Evolutionary conservation across 2,113 vertebrate species (phyloP).

Genomic region (Caranx ignobilis): DNA sequence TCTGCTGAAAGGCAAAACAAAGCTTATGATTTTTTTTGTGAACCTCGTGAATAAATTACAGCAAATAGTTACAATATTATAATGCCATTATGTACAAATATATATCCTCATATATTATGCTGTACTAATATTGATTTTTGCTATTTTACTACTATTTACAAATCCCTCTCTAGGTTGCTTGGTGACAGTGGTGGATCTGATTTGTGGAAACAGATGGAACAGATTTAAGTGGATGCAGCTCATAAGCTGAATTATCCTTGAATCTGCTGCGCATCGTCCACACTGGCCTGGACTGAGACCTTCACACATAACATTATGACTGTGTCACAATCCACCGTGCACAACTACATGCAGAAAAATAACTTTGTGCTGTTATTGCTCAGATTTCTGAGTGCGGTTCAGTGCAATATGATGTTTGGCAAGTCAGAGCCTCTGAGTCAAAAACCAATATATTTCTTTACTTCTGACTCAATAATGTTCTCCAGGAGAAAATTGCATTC

Average conservation of each 20-base stretch:
- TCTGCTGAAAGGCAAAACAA: background rate
- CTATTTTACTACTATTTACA: background rate
- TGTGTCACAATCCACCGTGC: background rate
- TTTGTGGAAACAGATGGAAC: background rate
- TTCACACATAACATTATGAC: constrained; percentile 12
- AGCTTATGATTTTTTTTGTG: background rate
- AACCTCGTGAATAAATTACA: background rate
- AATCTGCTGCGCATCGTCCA: background rate
- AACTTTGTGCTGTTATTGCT: constrained; percentile 37
- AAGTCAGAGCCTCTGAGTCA: constrained; percentile 60
- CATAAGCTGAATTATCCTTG: background rate
- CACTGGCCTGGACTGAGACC: constrained; percentile 13
- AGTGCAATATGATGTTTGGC: constrained; percentile 63
- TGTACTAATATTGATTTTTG: background rate
- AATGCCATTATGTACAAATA: too few relatives aligned
- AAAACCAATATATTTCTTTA: constrained; percentile 70
- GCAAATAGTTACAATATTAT: background rate
- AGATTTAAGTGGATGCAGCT: background rate
- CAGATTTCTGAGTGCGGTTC: constrained; percentile 11
- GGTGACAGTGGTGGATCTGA: constrained; percentile 10
- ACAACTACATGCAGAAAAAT: background rate
- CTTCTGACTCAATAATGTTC: constrained; percentile 63
- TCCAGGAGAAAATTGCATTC: constrained; percentile 64
- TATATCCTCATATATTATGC: too few relatives aligned
- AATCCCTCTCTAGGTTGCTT: constrained; percentile 2